These are phyloP conservation scores for Lithosia quadra DNA, from an alignment of 2,888 invertebrate species.

Conservation along the genomic window DNA sequence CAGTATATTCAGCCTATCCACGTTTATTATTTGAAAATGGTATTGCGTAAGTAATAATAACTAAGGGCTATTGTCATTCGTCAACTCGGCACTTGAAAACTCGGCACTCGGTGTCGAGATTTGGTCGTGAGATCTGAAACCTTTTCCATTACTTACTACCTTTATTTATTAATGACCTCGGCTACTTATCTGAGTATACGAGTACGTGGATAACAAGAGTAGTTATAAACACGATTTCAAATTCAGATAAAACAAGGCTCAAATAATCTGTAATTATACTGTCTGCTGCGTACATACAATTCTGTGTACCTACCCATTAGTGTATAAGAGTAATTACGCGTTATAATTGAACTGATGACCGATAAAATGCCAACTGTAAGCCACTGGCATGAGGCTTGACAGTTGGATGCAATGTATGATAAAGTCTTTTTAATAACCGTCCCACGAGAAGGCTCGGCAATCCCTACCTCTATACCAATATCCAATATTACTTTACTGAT, in stretches of 20 bases:
- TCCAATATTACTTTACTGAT: too few species aligned
- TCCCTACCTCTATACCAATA: too few species aligned
- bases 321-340: not conserved
- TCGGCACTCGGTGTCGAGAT: too few species aligned
- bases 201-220: too few species aligned
- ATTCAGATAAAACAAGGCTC: not conserved
- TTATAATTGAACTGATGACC: not conserved
- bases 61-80: not conserved
- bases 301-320: not conserved
- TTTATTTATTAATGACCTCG: not conserved
- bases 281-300: not conserved
- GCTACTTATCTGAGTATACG: not conserved
- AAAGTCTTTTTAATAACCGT: too few species aligned
- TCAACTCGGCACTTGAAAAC: too few species aligned
- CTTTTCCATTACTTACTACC: too few species aligned
- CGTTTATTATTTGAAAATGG: not conserved
- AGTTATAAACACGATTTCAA: not conserved
- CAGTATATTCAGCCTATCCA: conserved; percentile 8
- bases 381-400: too few species aligned
- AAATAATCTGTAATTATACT: not conserved
- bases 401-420: too few species aligned
- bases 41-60: conserved; percentile 3
- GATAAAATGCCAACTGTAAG: not conserved
- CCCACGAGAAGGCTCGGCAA: too few species aligned
- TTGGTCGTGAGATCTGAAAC: not conserved